These are phyloP conservation scores for Pterocles burchelli DNA, from an alignment of 2,113 vertebrate species.

Conservation along the genomic window DNA sequence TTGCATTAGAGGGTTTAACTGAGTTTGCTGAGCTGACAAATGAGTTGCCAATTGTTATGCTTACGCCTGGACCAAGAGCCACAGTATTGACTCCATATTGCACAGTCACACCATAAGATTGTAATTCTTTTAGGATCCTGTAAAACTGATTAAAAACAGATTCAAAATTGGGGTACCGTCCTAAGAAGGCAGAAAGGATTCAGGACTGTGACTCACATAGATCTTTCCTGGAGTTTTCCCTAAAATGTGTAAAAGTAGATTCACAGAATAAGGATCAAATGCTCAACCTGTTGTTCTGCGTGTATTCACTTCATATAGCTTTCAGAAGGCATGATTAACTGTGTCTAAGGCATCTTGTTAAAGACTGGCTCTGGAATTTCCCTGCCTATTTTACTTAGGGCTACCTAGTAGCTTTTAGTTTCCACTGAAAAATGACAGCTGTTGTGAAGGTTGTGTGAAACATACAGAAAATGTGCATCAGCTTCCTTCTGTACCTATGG, in stretches of 20 bases:
- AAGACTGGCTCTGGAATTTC: not conserved
- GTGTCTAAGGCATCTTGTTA: not conserved
- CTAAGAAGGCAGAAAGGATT: not conserved
- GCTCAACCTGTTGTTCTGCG: not conserved
- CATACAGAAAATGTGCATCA: not conserved
- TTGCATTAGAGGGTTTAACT: not conserved
- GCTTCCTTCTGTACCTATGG: not conserved
- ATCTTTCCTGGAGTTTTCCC: not conserved
- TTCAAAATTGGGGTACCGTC: not conserved
- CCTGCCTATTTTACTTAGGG: not conserved
- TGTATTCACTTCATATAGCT: not conserved
- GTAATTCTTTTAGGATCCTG: not conserved
- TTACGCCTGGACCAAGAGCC: not conserved
- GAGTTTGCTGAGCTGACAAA: not conserved
- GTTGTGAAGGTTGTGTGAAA: not conserved
- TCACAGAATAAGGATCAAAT: not conserved
- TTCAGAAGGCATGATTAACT: not conserved
- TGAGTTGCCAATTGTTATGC: not conserved
- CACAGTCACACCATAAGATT: accelerated
- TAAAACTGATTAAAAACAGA: not conserved
- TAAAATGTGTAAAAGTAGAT: not conserved
- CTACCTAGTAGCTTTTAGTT: not conserved
- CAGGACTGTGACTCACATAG: not conserved
- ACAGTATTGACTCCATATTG: not conserved
- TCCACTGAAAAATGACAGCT: not conserved